Evolutionary conservation across 2,888 invertebrate species (phyloP).

Genomic region (Piscicola geometra): DNA sequence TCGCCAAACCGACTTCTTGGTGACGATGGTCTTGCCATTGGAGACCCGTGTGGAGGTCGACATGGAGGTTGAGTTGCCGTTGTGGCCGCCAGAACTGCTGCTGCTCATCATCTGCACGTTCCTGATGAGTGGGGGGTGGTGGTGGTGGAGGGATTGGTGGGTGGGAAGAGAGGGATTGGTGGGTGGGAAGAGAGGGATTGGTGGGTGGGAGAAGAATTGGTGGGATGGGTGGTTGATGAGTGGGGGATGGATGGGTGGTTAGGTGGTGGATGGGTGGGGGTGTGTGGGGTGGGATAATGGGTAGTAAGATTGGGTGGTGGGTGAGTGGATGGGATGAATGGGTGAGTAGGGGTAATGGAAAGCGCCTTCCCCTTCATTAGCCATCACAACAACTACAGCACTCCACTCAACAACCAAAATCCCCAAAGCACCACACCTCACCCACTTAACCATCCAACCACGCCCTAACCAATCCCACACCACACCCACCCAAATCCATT

Average conservation of each 20-base stretch:
- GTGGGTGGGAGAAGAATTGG: not conserved
- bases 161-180: not conserved
- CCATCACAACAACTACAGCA: too few relatives aligned
- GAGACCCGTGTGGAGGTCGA: conserved; percentile 89
- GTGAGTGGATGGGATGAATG: not conserved
- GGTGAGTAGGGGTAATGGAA: too few relatives aligned
- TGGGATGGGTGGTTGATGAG: not conserved
- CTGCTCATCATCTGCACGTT: conserved; percentile 18
- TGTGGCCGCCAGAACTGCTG: not conserved
- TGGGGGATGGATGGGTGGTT: not conserved
- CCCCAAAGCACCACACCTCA: too few relatives aligned
- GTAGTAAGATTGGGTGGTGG: too few relatives aligned
- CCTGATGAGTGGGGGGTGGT: not conserved
- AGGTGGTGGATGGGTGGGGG: not conserved
- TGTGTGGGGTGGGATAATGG: too few relatives aligned
- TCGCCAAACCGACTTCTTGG: conserved; percentile 78
- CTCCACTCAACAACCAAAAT: too few relatives aligned
- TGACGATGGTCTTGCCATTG: conserved; percentile 93
- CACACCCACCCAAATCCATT: conserved; percentile 2
- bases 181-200: not conserved
- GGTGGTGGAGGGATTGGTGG: too few relatives aligned
- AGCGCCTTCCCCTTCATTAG: too few relatives aligned
- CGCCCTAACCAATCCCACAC: too few relatives aligned
- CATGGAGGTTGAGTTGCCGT: conserved; percentile 59
- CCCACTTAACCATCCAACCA: too few relatives aligned